A percentile compares a stretch with the other conserved stretches of the same genome.
phyloP scores from a whole-genome alignment of 2,797 vertebrate genomes.

The Ciconia nigra region DNA sequence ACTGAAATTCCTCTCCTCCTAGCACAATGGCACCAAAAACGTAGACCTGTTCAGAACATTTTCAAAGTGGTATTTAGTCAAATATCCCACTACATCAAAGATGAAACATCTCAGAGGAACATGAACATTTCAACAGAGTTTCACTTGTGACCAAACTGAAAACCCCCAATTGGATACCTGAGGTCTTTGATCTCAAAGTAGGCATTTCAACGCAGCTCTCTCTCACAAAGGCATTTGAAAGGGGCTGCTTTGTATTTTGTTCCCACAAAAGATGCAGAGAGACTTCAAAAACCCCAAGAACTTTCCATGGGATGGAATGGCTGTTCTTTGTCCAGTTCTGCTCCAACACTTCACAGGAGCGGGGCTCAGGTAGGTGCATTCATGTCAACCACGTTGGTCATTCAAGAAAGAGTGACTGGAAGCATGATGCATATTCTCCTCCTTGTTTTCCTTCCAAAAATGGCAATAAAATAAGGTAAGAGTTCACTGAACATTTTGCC shows the following conservation, averaged over 20 bases:
- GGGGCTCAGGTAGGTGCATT: fast-evolving
- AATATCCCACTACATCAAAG: background rate
- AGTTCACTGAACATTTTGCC: background rate
- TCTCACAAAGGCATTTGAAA: background rate
- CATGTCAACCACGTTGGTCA: background rate
- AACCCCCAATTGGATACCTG: background rate
- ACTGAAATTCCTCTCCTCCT: background rate
- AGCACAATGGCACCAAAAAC: background rate
- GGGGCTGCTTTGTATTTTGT: background rate
- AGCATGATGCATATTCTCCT: background rate
- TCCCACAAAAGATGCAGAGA: background rate
- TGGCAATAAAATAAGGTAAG: background rate
- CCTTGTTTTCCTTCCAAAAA: background rate
- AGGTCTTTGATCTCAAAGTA: background rate
- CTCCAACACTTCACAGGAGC: background rate
- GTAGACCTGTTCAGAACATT: background rate
- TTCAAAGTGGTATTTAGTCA: background rate
- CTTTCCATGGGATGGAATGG: background rate
- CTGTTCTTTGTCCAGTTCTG: background rate
- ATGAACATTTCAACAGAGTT: background rate
- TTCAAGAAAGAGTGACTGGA: background rate
- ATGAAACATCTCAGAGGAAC: background rate
- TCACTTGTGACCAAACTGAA: background rate
- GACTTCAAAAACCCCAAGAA: background rate
- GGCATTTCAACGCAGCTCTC: background rate